Evolutionary conservation across 2,797 vertebrate genomes (phyloP).

Genomic region (Hydrophis major): DNA sequence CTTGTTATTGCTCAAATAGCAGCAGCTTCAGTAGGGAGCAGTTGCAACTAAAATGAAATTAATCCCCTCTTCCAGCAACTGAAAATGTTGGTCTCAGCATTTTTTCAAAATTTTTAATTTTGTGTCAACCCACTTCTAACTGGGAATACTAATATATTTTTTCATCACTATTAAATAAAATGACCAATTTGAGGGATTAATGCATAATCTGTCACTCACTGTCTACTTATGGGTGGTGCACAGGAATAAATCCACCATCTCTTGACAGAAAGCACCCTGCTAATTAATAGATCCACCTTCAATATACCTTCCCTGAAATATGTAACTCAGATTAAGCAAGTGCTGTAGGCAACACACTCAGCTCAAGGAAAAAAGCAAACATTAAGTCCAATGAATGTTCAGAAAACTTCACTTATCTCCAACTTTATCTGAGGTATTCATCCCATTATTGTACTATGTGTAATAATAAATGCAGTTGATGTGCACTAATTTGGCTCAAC

Average conservation of each 20-base stretch:
- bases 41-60: constrained; percentile 52
- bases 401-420: not conserved
- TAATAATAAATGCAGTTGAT: not conserved
- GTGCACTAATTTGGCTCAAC: not conserved
- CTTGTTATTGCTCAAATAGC: constrained; percentile 71
- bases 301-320: constrained; percentile 43
- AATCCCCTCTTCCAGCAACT: constrained; percentile 56
- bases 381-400: not conserved
- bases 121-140: constrained; percentile 62
- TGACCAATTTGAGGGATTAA: constrained; percentile 53
- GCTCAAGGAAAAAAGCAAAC: not conserved
- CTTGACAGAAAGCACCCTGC: constrained; percentile 39
- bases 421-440: not conserved
- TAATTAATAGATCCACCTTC: constrained; percentile 3
- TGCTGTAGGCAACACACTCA: not conserved
- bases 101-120: constrained; percentile 63
- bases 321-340: constrained; percentile 23
- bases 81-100: constrained; percentile 58
- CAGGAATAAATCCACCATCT: constrained; percentile 37
- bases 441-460: not conserved
- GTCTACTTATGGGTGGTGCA: constrained; percentile 19
- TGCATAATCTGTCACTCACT: constrained; percentile 45
- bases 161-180: constrained; percentile 26
- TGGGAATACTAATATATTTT: constrained; percentile 51
- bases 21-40: constrained; percentile 57